Conservation (phyloP, 2,797 vertebrate genomes). For the Potorous gilbertii region DNA sequence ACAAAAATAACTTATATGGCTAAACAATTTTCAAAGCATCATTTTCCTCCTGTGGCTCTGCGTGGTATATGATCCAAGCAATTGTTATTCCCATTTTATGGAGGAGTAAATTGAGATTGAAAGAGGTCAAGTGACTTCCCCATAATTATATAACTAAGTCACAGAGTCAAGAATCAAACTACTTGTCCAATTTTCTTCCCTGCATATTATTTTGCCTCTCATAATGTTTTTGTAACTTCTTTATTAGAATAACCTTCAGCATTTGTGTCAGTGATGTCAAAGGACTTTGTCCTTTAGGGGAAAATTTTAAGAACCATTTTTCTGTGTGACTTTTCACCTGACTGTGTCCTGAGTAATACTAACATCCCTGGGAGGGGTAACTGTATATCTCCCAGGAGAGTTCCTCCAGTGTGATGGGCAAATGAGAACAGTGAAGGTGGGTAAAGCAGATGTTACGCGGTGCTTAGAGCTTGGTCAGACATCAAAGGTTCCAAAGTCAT, state of each 20-base stretch:
- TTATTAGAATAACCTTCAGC: neutral
- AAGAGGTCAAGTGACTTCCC: neutral
- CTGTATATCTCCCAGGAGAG: neutral
- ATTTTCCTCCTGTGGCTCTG: neutral
- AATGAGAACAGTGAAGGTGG: neutral
- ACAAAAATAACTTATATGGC: neutral
- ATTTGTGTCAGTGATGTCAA: neutral
- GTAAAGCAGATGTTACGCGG: neutral
- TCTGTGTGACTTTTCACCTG: neutral
- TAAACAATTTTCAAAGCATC: neutral
- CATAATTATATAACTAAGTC: neutral
- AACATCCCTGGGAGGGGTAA: neutral
- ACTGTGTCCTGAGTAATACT: neutral
- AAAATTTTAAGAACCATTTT: conserved; percentile 31
- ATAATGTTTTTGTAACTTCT: neutral
- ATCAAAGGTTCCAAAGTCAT: neutral
- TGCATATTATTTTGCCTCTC: neutral
- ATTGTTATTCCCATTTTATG: neutral
- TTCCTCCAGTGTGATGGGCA: neutral
- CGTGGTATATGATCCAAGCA: neutral
- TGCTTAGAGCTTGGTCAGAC: neutral
- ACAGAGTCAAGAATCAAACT: neutral
- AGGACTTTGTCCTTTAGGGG: conserved; percentile 31
- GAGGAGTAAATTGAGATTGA: neutral
- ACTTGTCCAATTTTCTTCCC: neutral